A percentile compares a stretch with the other conserved stretches of the same genome.
phyloP scores from a whole-genome alignment of 2,113 vertebrate genomes.

The Cervus canadensis region DNA sequence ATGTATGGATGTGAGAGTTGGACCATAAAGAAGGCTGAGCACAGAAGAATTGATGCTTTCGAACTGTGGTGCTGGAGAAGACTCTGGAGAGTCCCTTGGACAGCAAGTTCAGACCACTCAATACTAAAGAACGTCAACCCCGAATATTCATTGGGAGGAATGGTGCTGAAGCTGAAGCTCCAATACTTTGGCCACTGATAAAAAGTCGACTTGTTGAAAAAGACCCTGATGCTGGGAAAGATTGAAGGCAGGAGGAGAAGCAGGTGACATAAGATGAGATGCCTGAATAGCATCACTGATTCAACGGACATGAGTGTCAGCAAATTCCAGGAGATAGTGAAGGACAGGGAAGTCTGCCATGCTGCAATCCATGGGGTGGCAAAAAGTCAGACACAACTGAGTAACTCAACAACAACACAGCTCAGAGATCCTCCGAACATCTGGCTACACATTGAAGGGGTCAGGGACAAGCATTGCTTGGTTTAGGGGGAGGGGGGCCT shows the following conservation, averaged over 20 bases:
- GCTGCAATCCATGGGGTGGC: not conserved
- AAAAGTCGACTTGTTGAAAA: not conserved
- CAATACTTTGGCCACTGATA: not conserved
- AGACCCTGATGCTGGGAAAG: not conserved
- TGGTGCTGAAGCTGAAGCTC: not conserved
- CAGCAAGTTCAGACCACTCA: not conserved
- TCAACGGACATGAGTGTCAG: not conserved
- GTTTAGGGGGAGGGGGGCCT: not conserved
- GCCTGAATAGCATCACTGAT: not conserved
- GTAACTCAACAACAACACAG: not conserved
- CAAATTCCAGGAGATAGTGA: not conserved
- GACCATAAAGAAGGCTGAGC: not conserved
- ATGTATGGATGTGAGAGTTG: not conserved
- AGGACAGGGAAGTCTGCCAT: not conserved
- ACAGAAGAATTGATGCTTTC: not conserved
- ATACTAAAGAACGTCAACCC: not conserved
- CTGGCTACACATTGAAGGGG: not conserved
- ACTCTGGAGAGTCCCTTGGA: not conserved
- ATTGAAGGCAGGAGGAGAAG: not conserved
- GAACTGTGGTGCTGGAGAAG: not conserved
- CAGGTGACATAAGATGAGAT: not conserved
- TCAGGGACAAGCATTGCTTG: fast-evolving
- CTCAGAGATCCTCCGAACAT: not conserved
- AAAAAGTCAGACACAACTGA: not conserved
- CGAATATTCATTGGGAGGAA: not conserved